Conservation (phyloP, 2,797 vertebrate species). For the Anas bernieri region DNA sequence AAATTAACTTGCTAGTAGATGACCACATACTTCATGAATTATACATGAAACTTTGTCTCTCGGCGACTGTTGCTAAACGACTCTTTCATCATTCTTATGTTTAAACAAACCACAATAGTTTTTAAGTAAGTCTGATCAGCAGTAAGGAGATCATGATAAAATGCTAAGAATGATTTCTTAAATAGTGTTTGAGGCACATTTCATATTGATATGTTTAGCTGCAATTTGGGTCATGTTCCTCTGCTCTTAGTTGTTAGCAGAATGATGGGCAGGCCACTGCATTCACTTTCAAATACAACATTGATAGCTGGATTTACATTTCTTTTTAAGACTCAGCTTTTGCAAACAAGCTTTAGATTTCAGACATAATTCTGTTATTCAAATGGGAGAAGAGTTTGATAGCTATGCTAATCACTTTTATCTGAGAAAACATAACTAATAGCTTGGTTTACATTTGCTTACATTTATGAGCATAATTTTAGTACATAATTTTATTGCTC, state of each 20-base stretch:
- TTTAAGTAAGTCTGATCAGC: conserved; percentile 76
- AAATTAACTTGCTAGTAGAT: conserved; percentile 81
- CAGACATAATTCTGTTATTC: conserved; percentile 85
- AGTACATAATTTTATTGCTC: conserved; percentile 86
- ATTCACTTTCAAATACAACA: conserved; percentile 58
- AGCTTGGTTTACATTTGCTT: conserved; percentile 86
- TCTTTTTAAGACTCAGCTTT: conserved; percentile 72
- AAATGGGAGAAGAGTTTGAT: conserved; percentile 85
- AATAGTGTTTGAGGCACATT: conserved; percentile 44
- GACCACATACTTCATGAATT: conserved; percentile 82
- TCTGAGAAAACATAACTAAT: conserved; percentile 88
- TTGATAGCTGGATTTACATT: conserved; percentile 79
- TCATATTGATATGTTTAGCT: conserved; percentile 34
- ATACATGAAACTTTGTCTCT: conserved; percentile 80
- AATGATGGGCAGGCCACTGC: conserved; percentile 49
- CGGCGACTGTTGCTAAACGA: conserved; percentile 75
- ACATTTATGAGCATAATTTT: conserved; percentile 87
- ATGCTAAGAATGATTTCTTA: conserved; percentile 67
- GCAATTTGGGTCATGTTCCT: conserved; percentile 47
- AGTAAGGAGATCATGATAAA: conserved; percentile 64
- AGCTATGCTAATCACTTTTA: conserved; percentile 89
- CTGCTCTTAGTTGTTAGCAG: conserved; percentile 41
- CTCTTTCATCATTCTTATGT: conserved; percentile 75
- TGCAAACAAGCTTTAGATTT: conserved; percentile 77
- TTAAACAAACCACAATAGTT: conserved; percentile 78